phyloP scores from a whole-genome alignment of 1,140 invertebrate genomes.

The Procambarus clarkii region DNA sequence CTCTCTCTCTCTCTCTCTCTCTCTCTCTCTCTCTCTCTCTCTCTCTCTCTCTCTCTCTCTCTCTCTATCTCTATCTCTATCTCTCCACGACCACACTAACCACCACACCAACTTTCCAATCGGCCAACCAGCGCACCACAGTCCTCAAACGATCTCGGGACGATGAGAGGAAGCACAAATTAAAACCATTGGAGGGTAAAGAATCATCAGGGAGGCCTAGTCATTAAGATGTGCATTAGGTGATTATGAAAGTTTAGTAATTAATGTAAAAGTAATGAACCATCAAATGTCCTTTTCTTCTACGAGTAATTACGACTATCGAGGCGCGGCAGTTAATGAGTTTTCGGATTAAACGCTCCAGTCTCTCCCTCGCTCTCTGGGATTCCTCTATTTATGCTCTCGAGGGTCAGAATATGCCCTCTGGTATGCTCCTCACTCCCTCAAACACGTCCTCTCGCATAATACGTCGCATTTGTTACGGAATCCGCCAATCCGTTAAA shows the following conservation, averaged over 20 bases:
- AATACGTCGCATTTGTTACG: no score
- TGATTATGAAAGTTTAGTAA: conserved; percentile 68
- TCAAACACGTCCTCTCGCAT: neutral
- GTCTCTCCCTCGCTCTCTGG: neutral
- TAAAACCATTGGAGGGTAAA: conserved; percentile 36
- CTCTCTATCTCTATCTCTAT: no score
- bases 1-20: no score
- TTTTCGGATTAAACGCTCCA: conserved; percentile 56
- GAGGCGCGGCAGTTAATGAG: conserved; percentile 60
- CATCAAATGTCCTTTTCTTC: conserved; percentile 64
- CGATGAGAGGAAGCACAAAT: conserved; percentile 14
- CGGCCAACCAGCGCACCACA: neutral
- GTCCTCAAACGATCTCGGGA: neutral
- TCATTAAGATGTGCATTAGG: conserved; percentile 65
- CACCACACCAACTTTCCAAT: neutral
- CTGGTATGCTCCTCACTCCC: no score
- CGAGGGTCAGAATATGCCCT: no score
- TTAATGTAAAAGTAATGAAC: conserved; percentile 69
- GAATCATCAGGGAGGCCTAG: conserved; percentile 62
- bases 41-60: no score
- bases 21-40: no score
- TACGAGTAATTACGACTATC: conserved; percentile 61
- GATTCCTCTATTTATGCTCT: conserved; percentile 27
- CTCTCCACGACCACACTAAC: neutral
- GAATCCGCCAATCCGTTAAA: no score